Percentiles rank a stretch among this genome's conserved stretches.
Evolutionary conservation across 1,140 invertebrate genomes (phyloP).

Genomic region (Oryzaephilus surinamensis): DNA sequence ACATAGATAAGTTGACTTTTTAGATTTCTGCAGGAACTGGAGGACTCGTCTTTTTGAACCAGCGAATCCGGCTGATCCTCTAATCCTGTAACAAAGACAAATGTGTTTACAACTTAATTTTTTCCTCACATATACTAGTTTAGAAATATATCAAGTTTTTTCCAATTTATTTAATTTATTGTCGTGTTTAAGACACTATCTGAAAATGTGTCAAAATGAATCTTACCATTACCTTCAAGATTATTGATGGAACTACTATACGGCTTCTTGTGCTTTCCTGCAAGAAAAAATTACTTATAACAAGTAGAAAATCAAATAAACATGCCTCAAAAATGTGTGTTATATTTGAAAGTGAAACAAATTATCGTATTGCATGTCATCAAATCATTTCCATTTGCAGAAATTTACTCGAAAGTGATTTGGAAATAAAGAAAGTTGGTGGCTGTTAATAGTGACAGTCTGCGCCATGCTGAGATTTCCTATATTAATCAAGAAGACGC

Average conservation of each 20-base stretch:
- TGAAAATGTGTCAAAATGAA: too few relatives aligned
- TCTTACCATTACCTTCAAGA: too few relatives aligned
- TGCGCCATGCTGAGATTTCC: slow-evolving; percentile 16
- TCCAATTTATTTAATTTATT: too few relatives aligned
- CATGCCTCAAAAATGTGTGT: too few relatives aligned
- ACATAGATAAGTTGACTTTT: slow-evolving; percentile 12
- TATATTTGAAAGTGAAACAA: slow-evolving; percentile 27
- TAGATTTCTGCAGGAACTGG: slow-evolving; percentile 13
- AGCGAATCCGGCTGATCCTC: slow-evolving; percentile 24
- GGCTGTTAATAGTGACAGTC: slow-evolving; percentile 24
- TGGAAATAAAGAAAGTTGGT: slow-evolving; percentile 20
- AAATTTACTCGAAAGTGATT: slow-evolving; percentile 21
- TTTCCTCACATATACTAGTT: too few relatives aligned
- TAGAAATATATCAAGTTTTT: too few relatives aligned
- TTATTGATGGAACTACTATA: too few relatives aligned
- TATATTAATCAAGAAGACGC: slow-evolving; percentile 15
- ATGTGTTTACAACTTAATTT: slow-evolving; percentile 9
- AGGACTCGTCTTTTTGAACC: slow-evolving; percentile 23
- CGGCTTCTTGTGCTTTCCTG: too few relatives aligned
- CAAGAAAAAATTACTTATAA: too few relatives aligned
- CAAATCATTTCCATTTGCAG: slow-evolving; percentile 19
- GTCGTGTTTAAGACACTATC: too few relatives aligned
- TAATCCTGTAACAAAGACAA: slow-evolving; percentile 9
- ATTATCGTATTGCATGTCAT: slow-evolving; percentile 26
- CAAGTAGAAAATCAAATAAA: too few relatives aligned